Percentiles rank a stretch among this genome's conserved stretches.
Evolutionary conservation across 2,113 vertebrate genomes (phyloP).

Genomic region (Puntigrus tetrazona): DNA sequence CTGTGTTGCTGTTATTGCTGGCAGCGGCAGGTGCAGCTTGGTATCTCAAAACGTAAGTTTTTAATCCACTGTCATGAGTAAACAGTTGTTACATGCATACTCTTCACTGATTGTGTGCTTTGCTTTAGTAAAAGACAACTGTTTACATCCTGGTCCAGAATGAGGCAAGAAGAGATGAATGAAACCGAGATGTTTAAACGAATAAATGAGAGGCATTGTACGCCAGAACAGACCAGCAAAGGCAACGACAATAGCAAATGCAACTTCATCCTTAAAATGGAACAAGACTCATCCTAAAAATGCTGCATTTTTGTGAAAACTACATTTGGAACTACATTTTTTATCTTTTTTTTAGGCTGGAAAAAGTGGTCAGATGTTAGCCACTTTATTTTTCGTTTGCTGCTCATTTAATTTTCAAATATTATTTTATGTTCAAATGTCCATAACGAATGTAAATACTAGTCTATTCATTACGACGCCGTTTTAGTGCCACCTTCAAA

Average conservation of each 20-base stretch:
- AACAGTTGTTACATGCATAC: neutral
- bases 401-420: neutral
- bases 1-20: slow-evolving; percentile 52
- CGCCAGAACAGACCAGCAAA: slow-evolving; percentile 19
- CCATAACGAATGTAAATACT: neutral
- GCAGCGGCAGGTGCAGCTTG: slow-evolving; percentile 52
- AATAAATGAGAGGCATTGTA: slow-evolving; percentile 17
- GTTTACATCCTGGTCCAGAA: slow-evolving; percentile 35
- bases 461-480: too few species aligned
- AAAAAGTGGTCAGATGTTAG: neutral
- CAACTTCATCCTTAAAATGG: slow-evolving; percentile 60
- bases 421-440: neutral
- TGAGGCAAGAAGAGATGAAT: neutral
- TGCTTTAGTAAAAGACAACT: slow-evolving; percentile 39
- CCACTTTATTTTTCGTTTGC: neutral
- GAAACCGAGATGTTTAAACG: slow-evolving; percentile 43
- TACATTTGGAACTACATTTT: neutral
- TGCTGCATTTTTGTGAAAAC: neutral
- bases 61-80: neutral
- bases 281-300: slow-evolving; percentile 38
- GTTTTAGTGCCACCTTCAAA: too few species aligned
- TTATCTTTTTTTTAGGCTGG: neutral
- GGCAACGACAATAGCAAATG: slow-evolving; percentile 52
- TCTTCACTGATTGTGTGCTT: neutral
- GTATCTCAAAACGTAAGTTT: slow-evolving; percentile 66